A percentile compares a stretch with the other conserved stretches of the same genome.
phyloP scores from a whole-genome alignment of 2,113 vertebrate genomes.

The Vulpes vulpes region DNA sequence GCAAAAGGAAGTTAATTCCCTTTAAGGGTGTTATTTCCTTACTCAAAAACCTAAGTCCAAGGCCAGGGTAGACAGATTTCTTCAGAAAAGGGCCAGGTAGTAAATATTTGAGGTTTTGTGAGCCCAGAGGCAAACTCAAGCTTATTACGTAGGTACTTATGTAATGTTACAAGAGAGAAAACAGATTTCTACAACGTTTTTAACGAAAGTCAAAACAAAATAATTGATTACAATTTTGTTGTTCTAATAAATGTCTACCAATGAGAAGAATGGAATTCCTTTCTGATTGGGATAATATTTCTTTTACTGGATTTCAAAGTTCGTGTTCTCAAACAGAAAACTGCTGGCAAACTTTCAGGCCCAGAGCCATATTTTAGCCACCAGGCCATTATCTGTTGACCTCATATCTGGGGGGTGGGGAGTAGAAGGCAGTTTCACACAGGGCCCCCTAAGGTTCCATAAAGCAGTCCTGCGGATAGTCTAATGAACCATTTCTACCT shows the following conservation, averaged over 20 bases:
- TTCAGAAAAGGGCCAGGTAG: background rate
- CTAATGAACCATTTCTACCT: background rate
- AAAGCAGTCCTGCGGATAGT: background rate
- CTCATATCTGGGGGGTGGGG: background rate
- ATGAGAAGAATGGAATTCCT: background rate
- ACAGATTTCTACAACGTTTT: background rate
- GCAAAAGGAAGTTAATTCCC: background rate
- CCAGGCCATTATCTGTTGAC: background rate
- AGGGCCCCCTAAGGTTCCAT: background rate
- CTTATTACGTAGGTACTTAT: background rate
- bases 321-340: background rate
- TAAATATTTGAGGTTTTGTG: conserved; percentile 22
- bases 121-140: background rate
- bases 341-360: background rate
- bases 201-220: background rate
- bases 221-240: background rate
- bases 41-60: background rate
- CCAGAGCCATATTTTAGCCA: background rate
- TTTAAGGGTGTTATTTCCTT: background rate
- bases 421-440: background rate
- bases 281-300: background rate
- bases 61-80: background rate
- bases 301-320: background rate
- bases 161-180: background rate
- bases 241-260: background rate